A percentile compares a stretch with the other conserved stretches of the same genome.
phyloP scores from a whole-genome alignment of 2,113 vertebrate species.

The Clinocottus analis region DNA sequence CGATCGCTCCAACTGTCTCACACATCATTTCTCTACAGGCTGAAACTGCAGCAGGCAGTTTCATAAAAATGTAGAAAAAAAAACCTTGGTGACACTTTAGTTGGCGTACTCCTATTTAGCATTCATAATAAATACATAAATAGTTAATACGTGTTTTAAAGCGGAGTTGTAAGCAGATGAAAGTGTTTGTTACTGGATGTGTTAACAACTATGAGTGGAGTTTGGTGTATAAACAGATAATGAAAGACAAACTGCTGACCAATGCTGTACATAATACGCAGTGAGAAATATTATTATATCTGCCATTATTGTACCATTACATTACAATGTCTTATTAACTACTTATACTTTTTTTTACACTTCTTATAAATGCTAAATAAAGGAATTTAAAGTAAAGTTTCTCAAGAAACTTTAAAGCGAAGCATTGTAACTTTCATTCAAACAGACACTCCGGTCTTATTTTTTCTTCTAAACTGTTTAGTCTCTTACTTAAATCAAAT shows the following conservation, averaged over 20 bases:
- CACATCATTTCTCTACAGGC: background rate
- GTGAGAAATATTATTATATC: too few relatives aligned
- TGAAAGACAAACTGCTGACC: background rate
- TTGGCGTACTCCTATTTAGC: background rate
- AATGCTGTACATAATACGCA: background rate
- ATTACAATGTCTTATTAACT: too few relatives aligned
- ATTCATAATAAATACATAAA: background rate
- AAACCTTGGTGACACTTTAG: background rate
- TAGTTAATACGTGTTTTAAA: background rate
- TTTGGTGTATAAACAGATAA: background rate
- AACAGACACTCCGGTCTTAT: background rate
- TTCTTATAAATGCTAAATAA: background rate
- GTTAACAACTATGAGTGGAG: background rate
- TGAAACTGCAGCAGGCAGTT: background rate
- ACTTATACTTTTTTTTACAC: too few relatives aligned
- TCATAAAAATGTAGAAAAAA: background rate
- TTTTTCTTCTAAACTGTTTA: background rate
- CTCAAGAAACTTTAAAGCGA: background rate
- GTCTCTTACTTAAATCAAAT: background rate
- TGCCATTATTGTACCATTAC: too few relatives aligned
- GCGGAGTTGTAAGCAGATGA: background rate
- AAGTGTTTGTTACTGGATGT: background rate
- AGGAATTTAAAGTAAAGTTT: background rate
- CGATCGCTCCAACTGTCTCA: background rate
- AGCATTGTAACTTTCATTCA: background rate